phyloP scores from a whole-genome alignment of 2,797 vertebrate species.

The Gymnothorax javanicus region DNA sequence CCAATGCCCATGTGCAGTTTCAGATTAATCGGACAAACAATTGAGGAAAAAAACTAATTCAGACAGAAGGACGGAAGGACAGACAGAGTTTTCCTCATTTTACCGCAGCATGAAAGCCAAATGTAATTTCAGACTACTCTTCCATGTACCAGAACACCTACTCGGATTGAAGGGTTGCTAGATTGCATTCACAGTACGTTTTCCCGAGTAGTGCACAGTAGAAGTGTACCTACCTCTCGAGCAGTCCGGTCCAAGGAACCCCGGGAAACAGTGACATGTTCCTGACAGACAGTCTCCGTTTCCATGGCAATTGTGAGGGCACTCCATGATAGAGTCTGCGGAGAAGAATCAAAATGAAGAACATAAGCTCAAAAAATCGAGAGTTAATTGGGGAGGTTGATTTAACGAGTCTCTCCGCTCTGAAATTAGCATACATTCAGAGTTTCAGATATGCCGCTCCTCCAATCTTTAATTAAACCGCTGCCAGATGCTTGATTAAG shows the following conservation, averaged over 20 bases:
- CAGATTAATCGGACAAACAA: no score
- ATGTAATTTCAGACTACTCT: not conserved
- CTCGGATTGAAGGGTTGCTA: not conserved
- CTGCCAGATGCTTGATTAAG: conserved; percentile 55
- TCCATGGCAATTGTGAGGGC: conserved; percentile 97
- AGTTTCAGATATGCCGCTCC: conserved; percentile 30
- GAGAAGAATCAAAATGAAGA: conserved; percentile 7
- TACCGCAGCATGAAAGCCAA: not conserved
- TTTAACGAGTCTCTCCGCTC: conserved; percentile 34
- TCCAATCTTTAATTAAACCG: conserved; percentile 54
- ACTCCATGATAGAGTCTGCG: conserved; percentile 94
- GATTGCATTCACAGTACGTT: not conserved
- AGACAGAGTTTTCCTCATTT: no score
- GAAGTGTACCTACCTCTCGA: conserved; percentile 91
- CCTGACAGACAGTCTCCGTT: conserved; percentile 98
- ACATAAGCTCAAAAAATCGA: conserved; percentile 33
- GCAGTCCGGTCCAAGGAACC: conserved; percentile 96
- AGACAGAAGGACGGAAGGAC: no score
- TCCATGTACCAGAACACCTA: not conserved
- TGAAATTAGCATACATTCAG: conserved; percentile 46
- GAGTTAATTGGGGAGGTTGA: conserved; percentile 58
- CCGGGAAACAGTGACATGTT: conserved; percentile 97
- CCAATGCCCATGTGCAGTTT: no score
- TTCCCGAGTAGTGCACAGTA: not conserved
- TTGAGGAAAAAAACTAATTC: no score